Evolutionary conservation across 2,797 vertebrate species (phyloP).

Genomic region (Rhinoraja longicauda): DNA sequence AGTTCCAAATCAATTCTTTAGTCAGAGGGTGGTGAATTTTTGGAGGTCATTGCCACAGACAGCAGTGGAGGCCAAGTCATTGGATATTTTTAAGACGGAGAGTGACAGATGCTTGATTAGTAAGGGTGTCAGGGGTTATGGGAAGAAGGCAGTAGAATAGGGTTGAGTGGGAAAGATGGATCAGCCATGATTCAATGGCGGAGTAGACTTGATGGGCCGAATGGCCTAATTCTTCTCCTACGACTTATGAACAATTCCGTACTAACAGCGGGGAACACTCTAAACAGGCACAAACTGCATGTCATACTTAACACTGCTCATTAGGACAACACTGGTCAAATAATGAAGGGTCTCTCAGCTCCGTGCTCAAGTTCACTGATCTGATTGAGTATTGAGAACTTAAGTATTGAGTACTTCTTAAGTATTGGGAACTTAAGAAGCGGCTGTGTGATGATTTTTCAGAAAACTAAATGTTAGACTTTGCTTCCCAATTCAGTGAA

Average conservation of each 20-base stretch:
- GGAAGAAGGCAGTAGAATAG: too few relatives aligned
- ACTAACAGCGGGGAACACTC: neutral
- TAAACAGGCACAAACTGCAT: neutral
- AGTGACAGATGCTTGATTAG: too few relatives aligned
- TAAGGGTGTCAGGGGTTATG: too few relatives aligned
- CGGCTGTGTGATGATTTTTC: neutral
- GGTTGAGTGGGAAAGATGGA: too few relatives aligned
- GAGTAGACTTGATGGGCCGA: too few relatives aligned
- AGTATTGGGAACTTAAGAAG: neutral
- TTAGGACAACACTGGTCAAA: neutral
- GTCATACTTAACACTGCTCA: neutral
- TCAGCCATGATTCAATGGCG: too few relatives aligned
- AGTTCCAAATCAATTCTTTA: neutral
- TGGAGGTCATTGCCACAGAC: too few relatives aligned
- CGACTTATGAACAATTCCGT: neutral
- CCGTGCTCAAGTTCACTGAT: neutral
- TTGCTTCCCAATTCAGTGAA: neutral
- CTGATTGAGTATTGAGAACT: conserved; percentile 10
- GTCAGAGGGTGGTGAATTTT: too few relatives aligned
- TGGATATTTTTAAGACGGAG: too few relatives aligned
- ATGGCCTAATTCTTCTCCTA: too few relatives aligned
- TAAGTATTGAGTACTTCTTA: too few relatives aligned
- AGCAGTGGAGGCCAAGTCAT: too few relatives aligned
- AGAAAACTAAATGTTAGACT: neutral
- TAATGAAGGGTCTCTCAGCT: neutral